These are phyloP conservation scores for Brachionus plicatilis DNA, from an alignment of 1,140 invertebrate species.

Conservation along the genomic window DNA sequence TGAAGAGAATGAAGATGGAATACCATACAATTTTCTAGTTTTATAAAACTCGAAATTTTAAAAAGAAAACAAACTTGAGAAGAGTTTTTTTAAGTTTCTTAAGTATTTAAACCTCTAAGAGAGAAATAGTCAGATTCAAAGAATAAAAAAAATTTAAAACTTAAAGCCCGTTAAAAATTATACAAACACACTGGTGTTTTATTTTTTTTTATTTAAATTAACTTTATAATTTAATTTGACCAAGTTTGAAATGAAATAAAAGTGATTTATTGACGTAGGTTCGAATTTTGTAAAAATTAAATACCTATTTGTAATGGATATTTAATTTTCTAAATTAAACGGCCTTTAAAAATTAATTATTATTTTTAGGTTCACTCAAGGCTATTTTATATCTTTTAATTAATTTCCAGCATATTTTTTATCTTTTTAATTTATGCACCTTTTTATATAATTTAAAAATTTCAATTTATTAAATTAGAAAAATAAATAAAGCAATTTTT, in stretches of 20 bases:
- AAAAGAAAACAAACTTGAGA: slow-evolving; percentile 19
- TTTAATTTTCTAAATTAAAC: not conserved
- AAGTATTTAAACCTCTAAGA: slow-evolving; percentile 22
- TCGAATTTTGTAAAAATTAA: not conserved
- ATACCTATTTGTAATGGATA: not conserved
- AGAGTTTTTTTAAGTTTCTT: slow-evolving; percentile 19
- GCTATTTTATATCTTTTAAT: not conserved
- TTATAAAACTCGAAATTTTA: slow-evolving; percentile 16
- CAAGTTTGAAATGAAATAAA: not conserved
- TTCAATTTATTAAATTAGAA: not conserved
- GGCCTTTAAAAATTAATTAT: not conserved
- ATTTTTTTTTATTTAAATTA: not conserved
- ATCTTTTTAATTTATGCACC: not conserved
- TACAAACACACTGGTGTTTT: not conserved
- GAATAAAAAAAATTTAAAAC: not conserved
- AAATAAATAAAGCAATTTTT: not conserved
- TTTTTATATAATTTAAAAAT: not conserved
- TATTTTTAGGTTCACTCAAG: not conserved
- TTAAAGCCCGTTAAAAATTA: slow-evolving; percentile 3
- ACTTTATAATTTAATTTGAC: not conserved
- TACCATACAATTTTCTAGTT: slow-evolving; percentile 25
- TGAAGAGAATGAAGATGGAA: not conserved
- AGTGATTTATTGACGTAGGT: not conserved
- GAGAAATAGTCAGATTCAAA: not conserved
- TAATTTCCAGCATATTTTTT: not conserved